phyloP scores from a whole-genome alignment of 1,140 invertebrate species.

The Anadara kagoshimensis region DNA sequence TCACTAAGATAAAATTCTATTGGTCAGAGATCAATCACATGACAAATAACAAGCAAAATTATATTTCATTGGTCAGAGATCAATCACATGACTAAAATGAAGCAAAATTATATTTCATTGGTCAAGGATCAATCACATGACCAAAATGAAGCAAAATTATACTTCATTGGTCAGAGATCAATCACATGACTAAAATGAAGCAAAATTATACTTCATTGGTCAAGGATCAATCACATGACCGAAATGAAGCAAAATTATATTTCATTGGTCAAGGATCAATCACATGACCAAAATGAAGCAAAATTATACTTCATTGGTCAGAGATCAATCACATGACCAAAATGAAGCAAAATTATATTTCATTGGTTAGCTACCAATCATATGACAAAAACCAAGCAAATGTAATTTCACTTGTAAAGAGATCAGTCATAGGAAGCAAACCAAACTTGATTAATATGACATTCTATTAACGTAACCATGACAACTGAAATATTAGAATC shows the following conservation, averaged over 20 bases:
- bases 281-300: too few species aligned
- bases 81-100: neutral
- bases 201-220: conserved; percentile 5
- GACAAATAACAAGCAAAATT: too few species aligned
- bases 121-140: neutral
- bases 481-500: neutral
- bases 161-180: too few species aligned
- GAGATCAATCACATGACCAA: neutral
- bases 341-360: conserved; percentile 10
- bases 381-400: neutral
- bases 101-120: conserved; percentile 9
- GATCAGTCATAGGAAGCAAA: neutral
- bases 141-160: neutral
- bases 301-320: too few species aligned
- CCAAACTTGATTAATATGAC: neutral
- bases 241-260: neutral
- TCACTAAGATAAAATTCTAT: too few species aligned
- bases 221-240: neutral
- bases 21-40: too few species aligned
- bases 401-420: neutral
- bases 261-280: too few species aligned
- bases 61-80: too few species aligned
- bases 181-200: neutral
- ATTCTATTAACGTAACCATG: neutral
- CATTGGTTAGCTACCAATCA: neutral